phyloP scores from a whole-genome alignment of 1,140 invertebrate genomes.

The Andricus grossulariae region DNA sequence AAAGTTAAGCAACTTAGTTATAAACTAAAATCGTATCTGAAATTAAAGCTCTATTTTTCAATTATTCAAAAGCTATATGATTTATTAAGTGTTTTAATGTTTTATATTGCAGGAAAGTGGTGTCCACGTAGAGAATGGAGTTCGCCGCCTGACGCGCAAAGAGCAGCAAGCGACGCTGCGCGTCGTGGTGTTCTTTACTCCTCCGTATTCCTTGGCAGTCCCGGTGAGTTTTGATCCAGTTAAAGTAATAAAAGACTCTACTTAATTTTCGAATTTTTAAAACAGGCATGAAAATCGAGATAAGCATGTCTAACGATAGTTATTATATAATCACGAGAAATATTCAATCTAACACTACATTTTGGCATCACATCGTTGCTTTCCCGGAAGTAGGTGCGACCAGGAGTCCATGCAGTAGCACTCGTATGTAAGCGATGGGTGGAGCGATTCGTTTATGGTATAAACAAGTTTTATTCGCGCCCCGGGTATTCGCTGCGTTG shows the following conservation, averaged over 20 bases:
- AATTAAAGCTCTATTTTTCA: constrained; percentile 11
- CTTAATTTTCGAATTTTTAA: neutral
- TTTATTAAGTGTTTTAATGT: constrained; percentile 48
- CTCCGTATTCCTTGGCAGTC: constrained; percentile 92
- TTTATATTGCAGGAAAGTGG: constrained; percentile 88
- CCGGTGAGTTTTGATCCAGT: constrained; percentile 80
- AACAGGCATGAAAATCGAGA: neutral
- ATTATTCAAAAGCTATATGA: neutral
- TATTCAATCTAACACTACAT: neutral
- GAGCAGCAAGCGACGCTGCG: constrained; percentile 84
- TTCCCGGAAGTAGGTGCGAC: neutral
- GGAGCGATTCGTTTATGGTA: constrained; percentile 70
- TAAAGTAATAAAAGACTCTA: neutral
- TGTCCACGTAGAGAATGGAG: constrained; percentile 91
- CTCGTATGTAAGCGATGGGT: constrained; percentile 60
- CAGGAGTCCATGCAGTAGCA: constrained; percentile 1
- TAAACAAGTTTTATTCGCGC: constrained; percentile 72
- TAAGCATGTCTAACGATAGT: neutral
- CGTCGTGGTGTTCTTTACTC: constrained; percentile 88
- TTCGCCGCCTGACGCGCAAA: constrained; percentile 85
- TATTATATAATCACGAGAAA: neutral
- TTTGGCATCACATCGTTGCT: neutral
- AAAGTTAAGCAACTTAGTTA: neutral
- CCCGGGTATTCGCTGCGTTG: constrained; percentile 67
- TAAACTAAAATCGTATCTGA: constrained; percentile 13